Conservation (phyloP, 2,888 invertebrate species). For the Drosophila robusta region DNA sequence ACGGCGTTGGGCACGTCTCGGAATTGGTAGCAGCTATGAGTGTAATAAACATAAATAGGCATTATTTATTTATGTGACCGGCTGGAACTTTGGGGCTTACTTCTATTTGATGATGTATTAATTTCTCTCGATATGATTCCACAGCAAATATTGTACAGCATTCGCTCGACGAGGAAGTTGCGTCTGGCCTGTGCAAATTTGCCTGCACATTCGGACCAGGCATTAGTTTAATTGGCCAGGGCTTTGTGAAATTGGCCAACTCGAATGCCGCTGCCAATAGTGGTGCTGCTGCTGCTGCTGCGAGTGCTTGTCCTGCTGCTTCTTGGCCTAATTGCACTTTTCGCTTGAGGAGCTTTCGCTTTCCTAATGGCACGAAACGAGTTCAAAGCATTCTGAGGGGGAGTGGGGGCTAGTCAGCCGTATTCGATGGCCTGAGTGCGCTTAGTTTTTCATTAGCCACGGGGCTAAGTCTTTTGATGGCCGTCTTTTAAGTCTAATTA, state of each 20-base stretch:
- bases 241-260: constrained; percentile 58
- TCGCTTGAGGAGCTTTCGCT: constrained; percentile 66
- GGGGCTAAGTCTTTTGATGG: constrained; percentile 72
- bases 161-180: background rate
- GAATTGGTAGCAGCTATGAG: constrained; percentile 47
- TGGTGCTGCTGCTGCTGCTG: constrained; percentile 13
- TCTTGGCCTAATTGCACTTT: constrained; percentile 73
- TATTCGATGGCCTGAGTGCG: constrained; percentile 20
- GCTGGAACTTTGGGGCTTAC: constrained; percentile 61
- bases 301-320: background rate
- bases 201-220: constrained; percentile 54
- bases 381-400: constrained; percentile 64
- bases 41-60: constrained; percentile 79
- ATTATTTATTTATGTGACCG: constrained; percentile 77
- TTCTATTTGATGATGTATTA: constrained; percentile 70
- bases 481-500: constrained; percentile 80
- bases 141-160: constrained; percentile 39
- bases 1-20: constrained; percentile 2
- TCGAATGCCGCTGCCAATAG: constrained; percentile 32
- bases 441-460: constrained; percentile 79
- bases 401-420: background rate
- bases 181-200: constrained; percentile 45
- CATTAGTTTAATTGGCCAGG: constrained; percentile 66
- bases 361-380: constrained; percentile 72
- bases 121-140: constrained; percentile 64